Evolutionary conservation across 2,888 invertebrate species (phyloP), one percentile per base, ranked within the genome.

Genomic region (Volucella inanis): DNA sequence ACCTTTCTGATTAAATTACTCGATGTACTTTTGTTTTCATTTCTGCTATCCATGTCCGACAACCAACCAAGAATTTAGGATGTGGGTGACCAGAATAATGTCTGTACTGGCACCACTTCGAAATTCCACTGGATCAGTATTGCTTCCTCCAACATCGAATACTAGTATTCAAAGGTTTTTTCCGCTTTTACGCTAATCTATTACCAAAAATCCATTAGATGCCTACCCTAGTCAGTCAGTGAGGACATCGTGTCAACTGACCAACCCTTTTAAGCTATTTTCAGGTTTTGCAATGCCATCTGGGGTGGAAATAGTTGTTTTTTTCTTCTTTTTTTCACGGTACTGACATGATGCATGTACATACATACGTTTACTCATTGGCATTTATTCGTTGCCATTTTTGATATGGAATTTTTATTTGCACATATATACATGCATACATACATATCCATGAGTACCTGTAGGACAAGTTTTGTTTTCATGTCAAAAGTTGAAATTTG

Each of bases 111-210:
- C 52, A 59, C 57, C 65, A 54, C 55, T 55, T 47, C 45, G 41
- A 67, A 76, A 82, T 72, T 55, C 70, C 71, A 72, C 54, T 72
- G 61, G 52, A 71, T 82, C 61, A 54, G 71, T 67, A 77, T 71
- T 61, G 71, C 76, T 82, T 82, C 82, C 76, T 82, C 65, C 65
- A 61, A 72, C 79, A 80, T 72, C 52, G 72, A 76, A 71, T 76
- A n/a, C n/a, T n/a, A n/a, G n/a, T n/a, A 82, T 77, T 71, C 77
- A 77, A 76, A 76, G 64, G 52, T 31, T 77, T 82, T 82, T 76
- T 82, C 76, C 82, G 82, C 82, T 71, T 82, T 76, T 70, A 54
- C 71, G 82, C 65, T 65, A 82, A 82, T 82, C 81, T 82, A 76
- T 76, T 82, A 76, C 70, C 65, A 14, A 67, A 76, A 76, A 82